Evolutionary conservation across 2,113 vertebrate genomes (phyloP).

Genomic region (Cyanoliseus patagonus): DNA sequence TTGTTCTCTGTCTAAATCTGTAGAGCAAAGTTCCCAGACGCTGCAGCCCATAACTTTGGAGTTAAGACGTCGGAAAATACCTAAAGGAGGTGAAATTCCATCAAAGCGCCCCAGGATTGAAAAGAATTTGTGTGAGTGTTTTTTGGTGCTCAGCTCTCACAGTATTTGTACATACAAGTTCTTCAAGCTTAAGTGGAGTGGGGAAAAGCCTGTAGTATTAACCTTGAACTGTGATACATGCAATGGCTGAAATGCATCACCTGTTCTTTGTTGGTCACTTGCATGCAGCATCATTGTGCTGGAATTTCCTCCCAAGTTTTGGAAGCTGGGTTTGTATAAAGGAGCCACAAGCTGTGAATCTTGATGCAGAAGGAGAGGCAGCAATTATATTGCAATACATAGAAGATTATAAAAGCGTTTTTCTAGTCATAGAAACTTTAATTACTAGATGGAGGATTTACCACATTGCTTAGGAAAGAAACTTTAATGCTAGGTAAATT

Average conservation of each 20-base stretch:
- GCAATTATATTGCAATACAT: neutral
- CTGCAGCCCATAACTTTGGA: conserved; percentile 81
- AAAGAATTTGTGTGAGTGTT: conserved; percentile 77
- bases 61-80: conserved; percentile 82
- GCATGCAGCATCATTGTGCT: neutral
- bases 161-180: neutral
- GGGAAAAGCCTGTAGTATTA: neutral
- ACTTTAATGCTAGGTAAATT: neutral
- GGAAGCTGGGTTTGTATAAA: neutral
- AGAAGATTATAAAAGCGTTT: neutral
- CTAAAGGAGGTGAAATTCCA: conserved; percentile 78
- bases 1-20: neutral
- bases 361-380: neutral
- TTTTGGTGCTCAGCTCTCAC: neutral
- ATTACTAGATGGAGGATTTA: neutral
- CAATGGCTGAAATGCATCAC: neutral
- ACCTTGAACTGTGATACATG: neutral
- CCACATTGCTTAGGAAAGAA: neutral
- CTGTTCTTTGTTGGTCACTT: neutral
- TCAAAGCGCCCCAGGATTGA: conserved; percentile 83
- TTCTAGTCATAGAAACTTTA: neutral
- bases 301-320: neutral
- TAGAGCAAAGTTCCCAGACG: conserved; percentile 78
- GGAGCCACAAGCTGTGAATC: neutral
- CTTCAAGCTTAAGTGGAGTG: neutral